These are phyloP conservation scores for Adelosebastes latens DNA, from an alignment of 2,797 vertebrate species.

Conservation along the genomic window DNA sequence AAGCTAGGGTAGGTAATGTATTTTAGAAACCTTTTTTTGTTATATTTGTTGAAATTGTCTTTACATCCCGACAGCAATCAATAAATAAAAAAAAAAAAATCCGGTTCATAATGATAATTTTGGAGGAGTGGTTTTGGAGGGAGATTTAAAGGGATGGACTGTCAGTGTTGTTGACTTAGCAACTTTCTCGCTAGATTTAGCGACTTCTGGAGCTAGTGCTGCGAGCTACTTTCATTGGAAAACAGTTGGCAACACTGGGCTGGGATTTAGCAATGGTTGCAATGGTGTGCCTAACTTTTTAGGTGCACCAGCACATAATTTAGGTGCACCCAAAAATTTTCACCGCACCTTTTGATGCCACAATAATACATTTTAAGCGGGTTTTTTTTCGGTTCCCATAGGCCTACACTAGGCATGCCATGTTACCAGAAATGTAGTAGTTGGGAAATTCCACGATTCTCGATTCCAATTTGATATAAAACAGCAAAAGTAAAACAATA, in stretches of 20 bases:
- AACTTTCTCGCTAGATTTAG: neutral
- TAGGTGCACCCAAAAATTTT: too few relatives aligned
- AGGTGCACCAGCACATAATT: too few relatives aligned
- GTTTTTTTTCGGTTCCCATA: neutral
- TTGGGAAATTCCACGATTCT: too few relatives aligned
- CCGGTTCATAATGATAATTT: neutral
- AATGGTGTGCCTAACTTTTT: too few relatives aligned
- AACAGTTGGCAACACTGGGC: neutral
- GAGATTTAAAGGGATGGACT: neutral
- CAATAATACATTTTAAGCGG: accelerated
- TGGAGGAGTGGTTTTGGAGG: neutral
- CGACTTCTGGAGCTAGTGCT: neutral
- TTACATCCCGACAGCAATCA: neutral
- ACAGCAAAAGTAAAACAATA: too few relatives aligned
- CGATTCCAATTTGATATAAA: too few relatives aligned
- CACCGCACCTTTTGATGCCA: accelerated
- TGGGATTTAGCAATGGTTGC: too few relatives aligned
- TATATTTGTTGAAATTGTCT: neutral
- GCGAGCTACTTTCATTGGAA: neutral
- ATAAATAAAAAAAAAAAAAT: neutral
- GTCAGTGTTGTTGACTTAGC: too few relatives aligned
- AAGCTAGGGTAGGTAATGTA: neutral
- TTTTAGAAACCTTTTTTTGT: neutral
- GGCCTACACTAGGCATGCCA: neutral
- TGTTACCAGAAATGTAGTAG: too few relatives aligned